Conservation (phyloP, 2,113 vertebrate species). For the Myotis brandtii region DNA sequence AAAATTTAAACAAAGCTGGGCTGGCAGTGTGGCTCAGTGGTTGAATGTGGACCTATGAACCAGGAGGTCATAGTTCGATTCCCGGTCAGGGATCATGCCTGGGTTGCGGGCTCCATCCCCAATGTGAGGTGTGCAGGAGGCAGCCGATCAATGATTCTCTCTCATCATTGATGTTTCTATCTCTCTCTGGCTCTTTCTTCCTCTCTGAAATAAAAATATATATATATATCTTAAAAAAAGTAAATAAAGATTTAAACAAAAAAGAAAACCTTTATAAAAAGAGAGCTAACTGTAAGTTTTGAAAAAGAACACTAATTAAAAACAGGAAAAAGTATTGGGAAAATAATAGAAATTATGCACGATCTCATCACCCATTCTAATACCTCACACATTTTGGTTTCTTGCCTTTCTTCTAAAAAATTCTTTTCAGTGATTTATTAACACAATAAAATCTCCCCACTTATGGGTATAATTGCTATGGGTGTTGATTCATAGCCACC, state of each 20-base stretch:
- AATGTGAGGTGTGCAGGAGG: no score
- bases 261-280: not conserved
- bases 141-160: no score
- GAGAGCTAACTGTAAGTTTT: not conserved
- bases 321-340: not conserved
- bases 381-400: not conserved
- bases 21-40: no score
- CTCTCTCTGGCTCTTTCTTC: no score
- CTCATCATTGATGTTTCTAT: no score
- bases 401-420: slow-evolving; percentile 28
- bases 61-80: no score
- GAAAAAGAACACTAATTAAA: not conserved
- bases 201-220: no score
- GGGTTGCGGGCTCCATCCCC: no score
- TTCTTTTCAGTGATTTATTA: not conserved
- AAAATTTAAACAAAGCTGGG: not conserved
- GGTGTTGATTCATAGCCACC: not conserved
- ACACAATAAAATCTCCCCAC: not conserved
- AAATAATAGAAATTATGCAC: not conserved
- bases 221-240: no score
- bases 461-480: no score
- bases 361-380: not conserved
- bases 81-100: no score
- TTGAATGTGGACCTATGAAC: no score
- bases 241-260: not conserved